A percentile compares a stretch with the other conserved stretches of the same genome.
phyloP scores from a whole-genome alignment of 2,888 invertebrate genomes.

The Linyphia triangularis region DNA sequence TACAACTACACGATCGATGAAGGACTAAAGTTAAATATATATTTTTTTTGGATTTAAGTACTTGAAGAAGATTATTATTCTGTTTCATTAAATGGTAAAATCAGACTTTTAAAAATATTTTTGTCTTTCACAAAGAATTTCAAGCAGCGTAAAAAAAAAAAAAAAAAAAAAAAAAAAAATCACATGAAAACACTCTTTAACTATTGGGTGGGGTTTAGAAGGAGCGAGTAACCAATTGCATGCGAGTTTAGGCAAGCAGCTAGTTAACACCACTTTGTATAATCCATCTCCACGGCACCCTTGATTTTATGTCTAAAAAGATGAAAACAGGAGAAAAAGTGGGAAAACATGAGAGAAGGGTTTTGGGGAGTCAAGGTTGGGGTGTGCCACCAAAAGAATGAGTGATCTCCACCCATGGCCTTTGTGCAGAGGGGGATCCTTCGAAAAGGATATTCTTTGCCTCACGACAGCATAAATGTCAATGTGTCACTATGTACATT shows the following conservation, averaged over 20 bases:
- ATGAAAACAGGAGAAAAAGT: neutral
- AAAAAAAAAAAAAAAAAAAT: too few relatives aligned
- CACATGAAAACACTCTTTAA: too few relatives aligned
- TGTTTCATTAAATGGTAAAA: too few relatives aligned
- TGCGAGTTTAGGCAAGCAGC: neutral
- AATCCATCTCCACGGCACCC: neutral
- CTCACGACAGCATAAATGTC: neutral
- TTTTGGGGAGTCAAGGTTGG: constrained; percentile 19
- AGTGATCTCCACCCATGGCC: constrained; percentile 25
- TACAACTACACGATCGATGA: too few relatives aligned
- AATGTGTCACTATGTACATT: neutral
- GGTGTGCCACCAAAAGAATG: constrained; percentile 9
- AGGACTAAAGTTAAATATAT: too few relatives aligned
- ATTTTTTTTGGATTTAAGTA: too few relatives aligned
- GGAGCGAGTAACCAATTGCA: neutral
- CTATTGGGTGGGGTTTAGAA: neutral
- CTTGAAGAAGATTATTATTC: too few relatives aligned
- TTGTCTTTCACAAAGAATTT: too few relatives aligned
- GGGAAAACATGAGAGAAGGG: neutral
- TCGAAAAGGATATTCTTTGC: neutral
- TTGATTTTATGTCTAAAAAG: neutral
- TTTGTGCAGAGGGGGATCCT: constrained; percentile 1
- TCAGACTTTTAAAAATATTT: too few relatives aligned
- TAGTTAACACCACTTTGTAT: neutral
- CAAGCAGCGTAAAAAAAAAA: too few relatives aligned